Evolutionary conservation across 2,797 vertebrate genomes (phyloP).

Genomic region (Valencia hispanica): DNA sequence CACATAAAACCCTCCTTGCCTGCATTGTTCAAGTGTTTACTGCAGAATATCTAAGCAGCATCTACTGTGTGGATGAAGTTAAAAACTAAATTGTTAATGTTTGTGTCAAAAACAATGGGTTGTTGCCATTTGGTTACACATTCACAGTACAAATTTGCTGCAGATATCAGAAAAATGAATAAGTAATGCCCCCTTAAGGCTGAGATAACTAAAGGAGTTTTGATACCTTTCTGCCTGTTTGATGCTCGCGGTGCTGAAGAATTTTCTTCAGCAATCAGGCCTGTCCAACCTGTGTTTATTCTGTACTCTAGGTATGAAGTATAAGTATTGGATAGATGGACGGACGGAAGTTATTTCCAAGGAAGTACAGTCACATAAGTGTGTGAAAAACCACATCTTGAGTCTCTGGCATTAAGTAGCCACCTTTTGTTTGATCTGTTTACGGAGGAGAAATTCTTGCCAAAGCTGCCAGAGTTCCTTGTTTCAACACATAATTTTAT

Average conservation of each 20-base stretch:
- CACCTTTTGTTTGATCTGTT: not conserved
- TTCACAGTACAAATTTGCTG: conserved; percentile 28
- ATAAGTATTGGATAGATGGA: not conserved
- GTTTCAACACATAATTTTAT: not conserved
- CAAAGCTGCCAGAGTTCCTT: not conserved
- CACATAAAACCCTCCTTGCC: conserved; percentile 14
- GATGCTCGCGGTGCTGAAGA: conserved; percentile 16
- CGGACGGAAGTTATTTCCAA: not conserved
- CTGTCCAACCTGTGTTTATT: conserved; percentile 7
- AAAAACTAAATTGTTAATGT: conserved; percentile 36
- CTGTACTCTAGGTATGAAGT: conserved; percentile 5
- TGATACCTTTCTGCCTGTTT: conserved; percentile 6
- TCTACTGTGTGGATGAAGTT: conserved; percentile 20
- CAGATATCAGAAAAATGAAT: conserved; percentile 13
- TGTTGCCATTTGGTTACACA: conserved; percentile 20
- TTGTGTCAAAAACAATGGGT: conserved; percentile 7
- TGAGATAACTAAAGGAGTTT: conserved; percentile 8
- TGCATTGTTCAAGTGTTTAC: not conserved
- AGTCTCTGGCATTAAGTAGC: not conserved
- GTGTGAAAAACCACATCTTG: not conserved
- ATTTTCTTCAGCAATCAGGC: conserved; percentile 25
- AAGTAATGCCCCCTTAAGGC: conserved; percentile 1
- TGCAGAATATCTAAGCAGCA: conserved; percentile 10
- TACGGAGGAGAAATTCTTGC: not conserved
- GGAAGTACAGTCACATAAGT: not conserved